Evolutionary conservation across 2,797 vertebrate species (phyloP), one percentile per base, ranked within the genome.

Genomic region (Ispidina lecontei): DNA sequence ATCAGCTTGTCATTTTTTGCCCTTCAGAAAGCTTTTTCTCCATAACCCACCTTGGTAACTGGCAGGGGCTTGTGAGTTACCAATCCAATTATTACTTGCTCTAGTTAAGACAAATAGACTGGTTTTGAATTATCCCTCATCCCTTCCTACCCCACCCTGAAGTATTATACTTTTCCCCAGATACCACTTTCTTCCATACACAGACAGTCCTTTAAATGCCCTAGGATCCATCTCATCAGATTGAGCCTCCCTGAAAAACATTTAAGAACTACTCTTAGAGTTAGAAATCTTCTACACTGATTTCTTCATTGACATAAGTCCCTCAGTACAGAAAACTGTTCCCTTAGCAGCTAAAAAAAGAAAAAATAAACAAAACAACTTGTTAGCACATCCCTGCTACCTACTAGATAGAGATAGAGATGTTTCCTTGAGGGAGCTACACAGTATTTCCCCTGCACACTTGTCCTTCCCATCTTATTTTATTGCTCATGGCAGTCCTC

Each of bases 61-160:
- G 77, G 62, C 67, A 90, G 44, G 49, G 16, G 23, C 31, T 91
- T 87, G 78, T 35, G 80, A 84, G n/a, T 60, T 68, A 84, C 68
- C 77, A 62, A 26, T 71, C 73, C 73, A 91, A 86, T 94, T 92
- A 93, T 86, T 89, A 29, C 55, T 68, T 92, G 31, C 62, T 92
- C 86, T 76, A 68, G 86, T 87, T 84, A 94, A 95, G 77, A 39
- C 79, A 90, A 76, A 77, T 58, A 89, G 77, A 77, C 77, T 84
- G 37, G 31, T 54, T 62, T 93, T 94, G 90, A 93, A 92, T 86
- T 86, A 92, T 13, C 7, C 63, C 49, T 90, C 74, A 74, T 86
- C 59, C 49, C 88, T 52, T 62, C 15, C 60, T 63, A 31, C 10
- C 6, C 14, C 12, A 43, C 77, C 65, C 52, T 51, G 7, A 73